Evolutionary conservation across 1,140 invertebrate genomes (phyloP).

Genomic region (Ephestia elutella): DNA sequence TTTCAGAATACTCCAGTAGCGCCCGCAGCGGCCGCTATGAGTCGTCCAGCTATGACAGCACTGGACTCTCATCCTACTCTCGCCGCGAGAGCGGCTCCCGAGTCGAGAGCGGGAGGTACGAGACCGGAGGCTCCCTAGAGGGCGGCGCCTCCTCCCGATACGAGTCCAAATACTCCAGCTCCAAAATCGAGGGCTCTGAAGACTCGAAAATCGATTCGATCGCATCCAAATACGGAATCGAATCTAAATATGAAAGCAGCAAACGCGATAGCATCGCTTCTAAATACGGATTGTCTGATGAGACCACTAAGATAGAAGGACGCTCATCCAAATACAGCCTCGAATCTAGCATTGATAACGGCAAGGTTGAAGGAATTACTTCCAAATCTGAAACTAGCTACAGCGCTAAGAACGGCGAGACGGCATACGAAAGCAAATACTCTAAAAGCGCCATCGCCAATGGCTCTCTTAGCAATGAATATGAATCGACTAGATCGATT

Average conservation of each 20-base stretch:
- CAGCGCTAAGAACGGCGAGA: slow-evolving; percentile 49
- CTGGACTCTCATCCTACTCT: slow-evolving; percentile 43
- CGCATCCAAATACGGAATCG: slow-evolving; percentile 32
- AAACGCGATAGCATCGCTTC: slow-evolving; percentile 32
- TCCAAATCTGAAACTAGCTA: slow-evolving; percentile 55
- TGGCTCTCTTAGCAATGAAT: slow-evolving; percentile 39
- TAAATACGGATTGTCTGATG: slow-evolving; percentile 26
- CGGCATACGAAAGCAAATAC: slow-evolving; percentile 54
- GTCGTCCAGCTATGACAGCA: slow-evolving; percentile 57
- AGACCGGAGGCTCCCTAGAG: slow-evolving; percentile 44
- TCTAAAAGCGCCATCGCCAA: slow-evolving; percentile 50
- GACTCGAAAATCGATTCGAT: slow-evolving; percentile 39
- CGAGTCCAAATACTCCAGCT: slow-evolving; percentile 57
- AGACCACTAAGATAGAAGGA: slow-evolving; percentile 48
- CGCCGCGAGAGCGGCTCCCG: slow-evolving; percentile 58
- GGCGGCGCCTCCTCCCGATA: slow-evolving; percentile 42
- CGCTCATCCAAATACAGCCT: slow-evolving; percentile 46
- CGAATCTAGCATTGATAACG: slow-evolving; percentile 39
- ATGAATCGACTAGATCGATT: slow-evolving; percentile 40
- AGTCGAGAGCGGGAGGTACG: slow-evolving; percentile 45
- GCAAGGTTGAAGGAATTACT: slow-evolving; percentile 44
- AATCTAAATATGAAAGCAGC: slow-evolving; percentile 27
- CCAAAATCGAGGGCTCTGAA: slow-evolving; percentile 37
- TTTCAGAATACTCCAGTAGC: slow-evolving; percentile 76
- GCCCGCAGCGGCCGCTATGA: slow-evolving; percentile 73